These are phyloP conservation scores for Spongilla lacustris DNA, from an alignment of 37 sponge, comb jelly and placozoan species.

Conservation along the genomic window DNA sequence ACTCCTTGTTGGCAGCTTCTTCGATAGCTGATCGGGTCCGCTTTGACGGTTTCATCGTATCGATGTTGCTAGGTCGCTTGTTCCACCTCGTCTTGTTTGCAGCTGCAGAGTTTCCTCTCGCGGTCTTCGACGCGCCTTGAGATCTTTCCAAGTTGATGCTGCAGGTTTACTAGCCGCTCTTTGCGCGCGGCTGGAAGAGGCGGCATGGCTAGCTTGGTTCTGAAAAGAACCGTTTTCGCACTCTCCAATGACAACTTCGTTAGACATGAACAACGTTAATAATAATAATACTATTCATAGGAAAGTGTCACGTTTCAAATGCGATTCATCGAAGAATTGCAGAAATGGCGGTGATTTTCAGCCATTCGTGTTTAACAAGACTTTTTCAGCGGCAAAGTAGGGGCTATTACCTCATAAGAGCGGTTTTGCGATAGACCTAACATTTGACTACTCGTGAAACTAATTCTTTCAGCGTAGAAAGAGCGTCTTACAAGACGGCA, in stretches of 20 bases:
- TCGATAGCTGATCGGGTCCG: not conserved
- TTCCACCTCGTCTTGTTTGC: not conserved
- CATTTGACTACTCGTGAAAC: not conserved
- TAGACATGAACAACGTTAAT: not conserved
- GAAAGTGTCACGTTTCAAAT: not conserved
- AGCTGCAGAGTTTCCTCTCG: not conserved
- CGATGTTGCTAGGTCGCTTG: not conserved
- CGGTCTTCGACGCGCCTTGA: not conserved
- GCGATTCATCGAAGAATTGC: not conserved
- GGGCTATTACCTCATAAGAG: conserved; percentile 1
- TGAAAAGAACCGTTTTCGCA: not conserved
- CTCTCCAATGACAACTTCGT: not conserved
- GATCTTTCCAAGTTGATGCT: conserved; percentile 1
- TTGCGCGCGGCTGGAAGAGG: not conserved
- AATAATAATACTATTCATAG: not conserved
- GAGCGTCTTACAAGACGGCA: too few species aligned
- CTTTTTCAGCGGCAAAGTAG: not conserved
- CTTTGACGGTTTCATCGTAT: not conserved
- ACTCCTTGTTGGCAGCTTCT: not conserved
- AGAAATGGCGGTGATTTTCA: not conserved
- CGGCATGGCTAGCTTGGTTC: not conserved
- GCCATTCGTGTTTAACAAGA: not conserved
- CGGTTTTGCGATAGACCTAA: not conserved
- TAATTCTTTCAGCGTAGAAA: not conserved
- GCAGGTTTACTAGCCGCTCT: not conserved